Evolutionary conservation across 2,797 vertebrate species (phyloP).

Genomic region (Molossus alvarezi): DNA sequence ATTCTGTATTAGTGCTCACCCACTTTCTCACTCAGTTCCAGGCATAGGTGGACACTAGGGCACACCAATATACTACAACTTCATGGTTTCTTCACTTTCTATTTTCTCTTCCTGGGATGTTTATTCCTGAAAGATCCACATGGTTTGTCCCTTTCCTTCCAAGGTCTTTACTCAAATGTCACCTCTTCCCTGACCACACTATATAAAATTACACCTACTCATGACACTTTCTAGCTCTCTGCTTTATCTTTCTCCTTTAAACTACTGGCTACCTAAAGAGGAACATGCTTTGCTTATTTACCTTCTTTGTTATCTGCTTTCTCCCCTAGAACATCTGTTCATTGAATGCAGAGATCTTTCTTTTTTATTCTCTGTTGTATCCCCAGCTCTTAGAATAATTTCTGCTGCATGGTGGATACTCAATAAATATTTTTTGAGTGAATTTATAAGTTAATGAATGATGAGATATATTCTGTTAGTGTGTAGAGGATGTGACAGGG

Average conservation of each 20-base stretch:
- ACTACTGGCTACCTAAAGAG: not conserved
- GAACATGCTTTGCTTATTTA: not conserved
- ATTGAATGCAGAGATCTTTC: not conserved
- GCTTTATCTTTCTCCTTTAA: not conserved
- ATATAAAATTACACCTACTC: not conserved
- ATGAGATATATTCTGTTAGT: not conserved
- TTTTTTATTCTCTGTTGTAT: not conserved
- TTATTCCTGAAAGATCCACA: not conserved
- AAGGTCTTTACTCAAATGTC: not conserved
- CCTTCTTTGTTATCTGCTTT: conserved; percentile 14
- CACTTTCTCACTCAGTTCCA: not conserved
- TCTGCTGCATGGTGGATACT: not conserved
- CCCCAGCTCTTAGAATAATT: not conserved
- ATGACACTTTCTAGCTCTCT: not conserved
- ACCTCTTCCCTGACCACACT: not conserved
- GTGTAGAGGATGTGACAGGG: not conserved
- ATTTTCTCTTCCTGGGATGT: not conserved
- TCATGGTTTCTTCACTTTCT: not conserved
- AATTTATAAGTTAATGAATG: conserved; percentile 37
- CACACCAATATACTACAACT: not conserved
- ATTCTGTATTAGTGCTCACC: not conserved
- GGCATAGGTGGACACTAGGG: too few relatives aligned
- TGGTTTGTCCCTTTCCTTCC: not conserved
- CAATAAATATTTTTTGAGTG: conserved; percentile 16
- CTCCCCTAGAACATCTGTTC: not conserved